Conservation (phyloP, 2,797 vertebrate species). For the Gallinago nigripennis region DNA sequence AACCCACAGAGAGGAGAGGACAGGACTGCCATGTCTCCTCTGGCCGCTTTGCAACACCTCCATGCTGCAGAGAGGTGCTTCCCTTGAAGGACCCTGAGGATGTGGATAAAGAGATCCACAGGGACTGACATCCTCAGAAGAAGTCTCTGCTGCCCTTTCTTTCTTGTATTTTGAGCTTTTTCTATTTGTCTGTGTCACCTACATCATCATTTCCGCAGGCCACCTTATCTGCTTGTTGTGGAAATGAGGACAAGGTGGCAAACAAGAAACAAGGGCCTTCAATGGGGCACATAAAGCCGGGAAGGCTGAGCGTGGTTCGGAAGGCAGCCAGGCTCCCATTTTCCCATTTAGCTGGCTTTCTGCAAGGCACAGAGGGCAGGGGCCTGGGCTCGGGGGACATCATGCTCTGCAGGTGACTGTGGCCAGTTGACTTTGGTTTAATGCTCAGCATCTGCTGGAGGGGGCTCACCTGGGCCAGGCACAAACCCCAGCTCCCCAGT, state of each 20-base stretch:
- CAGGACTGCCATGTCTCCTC: fast-evolving
- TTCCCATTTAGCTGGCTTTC: background rate
- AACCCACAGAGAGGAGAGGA: background rate
- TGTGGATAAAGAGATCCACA: background rate
- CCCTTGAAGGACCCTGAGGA: fast-evolving
- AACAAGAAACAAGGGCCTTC: background rate
- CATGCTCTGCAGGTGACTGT: background rate
- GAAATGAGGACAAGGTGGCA: constrained; percentile 1
- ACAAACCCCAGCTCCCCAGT: background rate
- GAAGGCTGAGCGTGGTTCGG: background rate
- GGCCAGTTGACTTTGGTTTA: background rate
- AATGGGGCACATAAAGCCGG: background rate
- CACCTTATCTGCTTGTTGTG: background rate
- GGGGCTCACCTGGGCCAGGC: background rate
- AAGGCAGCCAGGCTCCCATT: background rate
- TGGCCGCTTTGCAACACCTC: fast-evolving
- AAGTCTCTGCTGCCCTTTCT: background rate
- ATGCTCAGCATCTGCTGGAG: background rate
- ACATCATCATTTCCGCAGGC: background rate
- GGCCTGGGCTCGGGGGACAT: background rate
- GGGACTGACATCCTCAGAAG: background rate
- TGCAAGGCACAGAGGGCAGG: background rate
- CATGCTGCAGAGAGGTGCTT: background rate
- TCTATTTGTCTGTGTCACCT: background rate
- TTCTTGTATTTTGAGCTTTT: background rate